Conservation (phyloP, 2,888 invertebrate genomes). For the Eilema depressum region DNA sequence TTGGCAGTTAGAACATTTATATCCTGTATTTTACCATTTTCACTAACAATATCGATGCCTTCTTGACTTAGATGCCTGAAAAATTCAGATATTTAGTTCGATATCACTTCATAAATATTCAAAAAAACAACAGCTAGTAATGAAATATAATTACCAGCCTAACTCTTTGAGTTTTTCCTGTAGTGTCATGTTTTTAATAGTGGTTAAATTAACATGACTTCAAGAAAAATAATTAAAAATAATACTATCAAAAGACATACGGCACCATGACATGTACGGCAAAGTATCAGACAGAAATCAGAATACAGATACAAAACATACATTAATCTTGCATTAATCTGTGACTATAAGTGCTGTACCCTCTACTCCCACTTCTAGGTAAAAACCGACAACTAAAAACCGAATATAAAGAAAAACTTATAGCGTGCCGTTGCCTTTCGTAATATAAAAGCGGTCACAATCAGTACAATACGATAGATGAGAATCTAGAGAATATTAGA, state of each 20-base stretch:
- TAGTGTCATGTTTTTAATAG: conserved; percentile 86
- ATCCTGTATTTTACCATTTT: conserved; percentile 89
- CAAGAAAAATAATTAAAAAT: conserved; percentile 71
- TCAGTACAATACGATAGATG: no score
- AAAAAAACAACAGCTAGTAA: conserved; percentile 28
- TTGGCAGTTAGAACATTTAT: conserved; percentile 88
- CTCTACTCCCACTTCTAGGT: no score
- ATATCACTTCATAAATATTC: conserved; percentile 30
- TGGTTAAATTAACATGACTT: conserved; percentile 74
- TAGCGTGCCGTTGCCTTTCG: no score
- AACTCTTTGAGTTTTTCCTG: conserved; percentile 88
- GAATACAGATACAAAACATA: conserved; percentile 26
- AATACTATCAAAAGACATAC: conserved; percentile 71
- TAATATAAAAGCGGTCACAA: no score
- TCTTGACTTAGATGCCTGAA: conserved; percentile 91
- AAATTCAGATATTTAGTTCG: conserved; percentile 56
- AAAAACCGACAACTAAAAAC: no score
- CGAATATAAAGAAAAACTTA: no score
- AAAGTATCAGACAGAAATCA: conserved; percentile 36
- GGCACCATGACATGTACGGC: conserved; percentile 64
- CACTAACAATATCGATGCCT: conserved; percentile 89
- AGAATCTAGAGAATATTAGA: no score
- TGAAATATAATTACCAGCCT: conserved; percentile 88
- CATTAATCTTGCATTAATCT: conserved; percentile 22
- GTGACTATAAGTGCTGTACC: neutral